These are phyloP conservation scores for Thyatira batis DNA, from an alignment of 2,888 invertebrate species.

Conservation along the genomic window DNA sequence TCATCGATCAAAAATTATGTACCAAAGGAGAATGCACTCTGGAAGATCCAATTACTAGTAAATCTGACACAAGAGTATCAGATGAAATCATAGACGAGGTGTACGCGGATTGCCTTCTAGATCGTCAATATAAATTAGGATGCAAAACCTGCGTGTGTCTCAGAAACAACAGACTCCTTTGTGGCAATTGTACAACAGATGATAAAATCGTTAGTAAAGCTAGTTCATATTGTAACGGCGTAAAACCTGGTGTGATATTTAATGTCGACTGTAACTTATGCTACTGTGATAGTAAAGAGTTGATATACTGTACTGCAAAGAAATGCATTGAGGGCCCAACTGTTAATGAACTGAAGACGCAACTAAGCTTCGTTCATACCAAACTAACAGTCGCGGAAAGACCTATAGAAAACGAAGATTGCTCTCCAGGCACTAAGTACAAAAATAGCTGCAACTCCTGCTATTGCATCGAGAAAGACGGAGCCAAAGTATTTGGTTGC, in stretches of 20 bases:
- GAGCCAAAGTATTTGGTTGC: slow-evolving; percentile 63
- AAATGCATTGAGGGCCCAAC: slow-evolving; percentile 41
- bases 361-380: neutral
- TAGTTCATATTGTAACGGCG: slow-evolving; percentile 36
- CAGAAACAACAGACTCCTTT: slow-evolving; percentile 69
- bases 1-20: slow-evolving; percentile 47
- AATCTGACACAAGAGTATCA: slow-evolving; percentile 4
- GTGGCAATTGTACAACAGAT: slow-evolving; percentile 54
- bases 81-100: slow-evolving; percentile 34
- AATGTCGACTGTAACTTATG: slow-evolving; percentile 79
- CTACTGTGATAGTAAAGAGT: slow-evolving; percentile 66
- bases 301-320: slow-evolving; percentile 68
- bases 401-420: slow-evolving; percentile 40
- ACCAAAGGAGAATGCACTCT: too few relatives aligned
- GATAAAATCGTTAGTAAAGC: slow-evolving; percentile 16
- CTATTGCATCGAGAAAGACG: slow-evolving; percentile 41
- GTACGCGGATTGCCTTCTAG: slow-evolving; percentile 61
- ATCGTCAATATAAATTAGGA: slow-evolving; percentile 68
- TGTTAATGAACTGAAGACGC: slow-evolving; percentile 7
- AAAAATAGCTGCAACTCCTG: slow-evolving; percentile 62
- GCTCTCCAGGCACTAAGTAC: slow-evolving; percentile 50
- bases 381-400: slow-evolving; percentile 4
- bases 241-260: slow-evolving; percentile 55
- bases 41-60: slow-evolving; percentile 34
- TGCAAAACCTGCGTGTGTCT: slow-evolving; percentile 79